A percentile compares a stretch with the other conserved stretches of the same genome.
Evolutionary conservation across 2,888 invertebrate genomes (phyloP).

Genomic region (Thymelicus sylvestris): DNA sequence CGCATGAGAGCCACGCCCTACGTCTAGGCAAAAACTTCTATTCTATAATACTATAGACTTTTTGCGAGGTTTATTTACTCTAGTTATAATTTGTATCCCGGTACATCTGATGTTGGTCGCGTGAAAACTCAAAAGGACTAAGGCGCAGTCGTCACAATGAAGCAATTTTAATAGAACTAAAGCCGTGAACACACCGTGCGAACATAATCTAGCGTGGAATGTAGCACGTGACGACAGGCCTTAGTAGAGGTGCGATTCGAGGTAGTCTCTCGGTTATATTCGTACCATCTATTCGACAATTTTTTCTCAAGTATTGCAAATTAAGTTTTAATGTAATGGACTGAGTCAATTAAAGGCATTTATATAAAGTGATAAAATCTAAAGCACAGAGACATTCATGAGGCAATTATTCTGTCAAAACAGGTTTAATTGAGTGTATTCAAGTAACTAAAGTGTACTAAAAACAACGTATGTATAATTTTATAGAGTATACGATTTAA

Average conservation of each 20-base stretch:
- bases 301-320: no score
- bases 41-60: slow-evolving; percentile 8
- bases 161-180: slow-evolving; percentile 36
- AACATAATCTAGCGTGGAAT: slow-evolving; percentile 56
- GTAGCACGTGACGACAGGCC: slow-evolving; percentile 54
- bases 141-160: slow-evolving; percentile 41
- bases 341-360: no score
- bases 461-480: no score
- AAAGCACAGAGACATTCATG: no score
- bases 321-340: no score
- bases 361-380: no score
- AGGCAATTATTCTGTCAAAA: no score
- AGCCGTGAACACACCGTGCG: slow-evolving; percentile 50
- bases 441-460: no score
- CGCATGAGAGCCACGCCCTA: slow-evolving; percentile 11
- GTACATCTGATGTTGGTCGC: slow-evolving; percentile 25
- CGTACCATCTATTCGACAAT: neutral
- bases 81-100: slow-evolving; percentile 11
- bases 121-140: slow-evolving; percentile 43
- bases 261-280: slow-evolving; percentile 29
- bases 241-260: slow-evolving; percentile 39
- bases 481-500: no score
- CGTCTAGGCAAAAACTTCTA: slow-evolving; percentile 16
- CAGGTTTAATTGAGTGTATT: no score
- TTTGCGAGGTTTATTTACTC: slow-evolving; percentile 8